Base-by-base conservation (phyloP, 2,113 vertebrate species). In the Callospermophilus lateralis region DNA sequence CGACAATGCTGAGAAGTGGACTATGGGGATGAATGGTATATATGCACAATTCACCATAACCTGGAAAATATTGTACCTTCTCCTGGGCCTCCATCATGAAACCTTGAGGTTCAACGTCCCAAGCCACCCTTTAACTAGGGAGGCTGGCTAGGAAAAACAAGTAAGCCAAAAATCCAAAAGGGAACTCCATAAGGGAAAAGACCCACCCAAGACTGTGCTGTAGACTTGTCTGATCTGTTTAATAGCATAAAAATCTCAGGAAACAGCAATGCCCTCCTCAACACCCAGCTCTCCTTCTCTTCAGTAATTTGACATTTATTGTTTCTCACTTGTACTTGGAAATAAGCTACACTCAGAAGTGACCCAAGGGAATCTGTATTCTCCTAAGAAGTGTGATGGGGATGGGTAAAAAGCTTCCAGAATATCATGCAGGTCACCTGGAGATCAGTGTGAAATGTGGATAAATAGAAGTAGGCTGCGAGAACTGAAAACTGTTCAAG, bases 31-130 rank as follows among this genome's bases (percentile, higher is more conserved):
- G 96, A 98, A 98, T 34, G 89, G 95, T 97, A 98, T 77, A 81
- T 98, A 93, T 97, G 95, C 97, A 87, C n/a, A 97, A 83, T 95
- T 90, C 67, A 97, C 94, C 93, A 97, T 97, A 94, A 63, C 89
- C 97, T 90, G 85, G 94, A 97, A 96, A 95, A 93, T 96, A 96
- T 58, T 96, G 96, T 97, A 96, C 96, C 97, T 98, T 98, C 97
- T 98, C 93, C 98, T 97, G 98, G 95, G 96, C 98, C 94, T 97
- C 96, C 97, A 97, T 92, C 98, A 97, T 97, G 98, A 94, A 96
- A 97, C 97, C 98, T 80, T 96, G 96, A 97, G 97, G 97, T 96
- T 97, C 98, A 98, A 96, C 86, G 86, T 89, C 95, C 98, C 93
- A 93, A 96, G 95, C 95, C 91, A 70, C 84, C 89, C 76, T 95